phyloP scores from a whole-genome alignment of 2,888 invertebrate species.

The Coelopa pilipes region DNA sequence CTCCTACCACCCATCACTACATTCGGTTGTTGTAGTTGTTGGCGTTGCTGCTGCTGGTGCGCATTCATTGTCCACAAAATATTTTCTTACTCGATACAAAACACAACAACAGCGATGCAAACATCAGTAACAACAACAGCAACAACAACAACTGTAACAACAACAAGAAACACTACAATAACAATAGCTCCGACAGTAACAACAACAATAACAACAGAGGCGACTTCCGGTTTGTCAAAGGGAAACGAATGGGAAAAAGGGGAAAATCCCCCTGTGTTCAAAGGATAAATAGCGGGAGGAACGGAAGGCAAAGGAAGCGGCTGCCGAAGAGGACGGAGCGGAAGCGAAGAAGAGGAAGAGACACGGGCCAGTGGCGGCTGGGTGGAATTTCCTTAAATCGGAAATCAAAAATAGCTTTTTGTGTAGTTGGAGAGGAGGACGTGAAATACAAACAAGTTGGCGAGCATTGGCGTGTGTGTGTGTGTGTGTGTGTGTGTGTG shows the following conservation, averaged over 20 bases:
- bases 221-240: constrained; percentile 44
- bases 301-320: too few relatives aligned
- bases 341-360: not conserved
- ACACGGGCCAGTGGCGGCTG: not conserved
- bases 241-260: not conserved
- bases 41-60: constrained; percentile 11
- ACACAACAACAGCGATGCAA: not conserved
- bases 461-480: not conserved
- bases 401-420: constrained; percentile 42
- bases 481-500: not conserved
- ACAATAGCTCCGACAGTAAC: constrained; percentile 28
- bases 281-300: too few relatives aligned
- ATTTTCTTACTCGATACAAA: constrained; percentile 14
- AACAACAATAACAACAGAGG: constrained; percentile 28
- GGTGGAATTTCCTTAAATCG: constrained; percentile 43
- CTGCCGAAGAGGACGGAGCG: not conserved
- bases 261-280: too few relatives aligned
- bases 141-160: constrained; percentile 32
- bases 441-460: not conserved
- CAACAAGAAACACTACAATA: constrained; percentile 25
- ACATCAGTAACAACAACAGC: constrained; percentile 8
- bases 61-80: constrained; percentile 30
- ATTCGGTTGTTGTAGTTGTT: constrained; percentile 18
- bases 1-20: too few relatives aligned
- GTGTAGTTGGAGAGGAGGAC: constrained; percentile 2